phyloP scores from a whole-genome alignment of 2,888 invertebrate genomes.

The Tolmerus cingulatus region DNA sequence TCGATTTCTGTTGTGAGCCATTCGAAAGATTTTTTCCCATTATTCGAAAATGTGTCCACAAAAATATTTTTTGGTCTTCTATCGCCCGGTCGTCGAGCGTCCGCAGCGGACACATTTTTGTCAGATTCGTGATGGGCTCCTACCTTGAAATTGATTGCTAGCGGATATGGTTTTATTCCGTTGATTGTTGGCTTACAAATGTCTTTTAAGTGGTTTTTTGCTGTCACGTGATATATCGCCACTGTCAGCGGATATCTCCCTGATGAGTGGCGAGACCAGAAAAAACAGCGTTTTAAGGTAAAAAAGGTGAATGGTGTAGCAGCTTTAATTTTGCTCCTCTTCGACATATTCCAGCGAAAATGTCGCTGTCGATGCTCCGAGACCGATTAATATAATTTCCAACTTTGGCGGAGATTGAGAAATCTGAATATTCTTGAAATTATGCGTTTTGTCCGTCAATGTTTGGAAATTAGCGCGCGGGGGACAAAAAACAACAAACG shows the following conservation, averaged over 20 bases:
- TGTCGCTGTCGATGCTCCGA: background rate
- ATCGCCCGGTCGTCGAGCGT: background rate
- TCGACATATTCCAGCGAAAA: background rate
- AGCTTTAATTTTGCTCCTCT: background rate
- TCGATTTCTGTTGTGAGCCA: constrained; percentile 19
- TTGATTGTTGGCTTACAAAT: constrained; percentile 39
- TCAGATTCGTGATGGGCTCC: constrained; percentile 26
- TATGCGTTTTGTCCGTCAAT: background rate
- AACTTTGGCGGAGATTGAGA: constrained; percentile 14
- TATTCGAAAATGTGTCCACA: background rate
- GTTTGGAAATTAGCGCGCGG: background rate
- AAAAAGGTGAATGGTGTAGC: constrained; percentile 6
- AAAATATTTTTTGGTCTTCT: background rate
- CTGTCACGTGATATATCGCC: constrained; percentile 25
- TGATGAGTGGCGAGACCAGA: constrained; percentile 1
- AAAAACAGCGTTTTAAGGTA: background rate
- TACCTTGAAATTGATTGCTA: constrained; percentile 41
- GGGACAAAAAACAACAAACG: background rate
- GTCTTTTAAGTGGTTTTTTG: constrained; percentile 42
- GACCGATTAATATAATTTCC: constrained; percentile 14
- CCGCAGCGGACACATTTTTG: background rate
- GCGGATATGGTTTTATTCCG: constrained; percentile 41
- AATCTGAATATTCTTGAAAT: constrained; percentile 30
- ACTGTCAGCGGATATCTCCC: constrained; percentile 26
- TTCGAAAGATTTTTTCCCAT: background rate